Conservation (phyloP, 2,797 vertebrate genomes). For the Chaetophractus vellerosus region DNA sequence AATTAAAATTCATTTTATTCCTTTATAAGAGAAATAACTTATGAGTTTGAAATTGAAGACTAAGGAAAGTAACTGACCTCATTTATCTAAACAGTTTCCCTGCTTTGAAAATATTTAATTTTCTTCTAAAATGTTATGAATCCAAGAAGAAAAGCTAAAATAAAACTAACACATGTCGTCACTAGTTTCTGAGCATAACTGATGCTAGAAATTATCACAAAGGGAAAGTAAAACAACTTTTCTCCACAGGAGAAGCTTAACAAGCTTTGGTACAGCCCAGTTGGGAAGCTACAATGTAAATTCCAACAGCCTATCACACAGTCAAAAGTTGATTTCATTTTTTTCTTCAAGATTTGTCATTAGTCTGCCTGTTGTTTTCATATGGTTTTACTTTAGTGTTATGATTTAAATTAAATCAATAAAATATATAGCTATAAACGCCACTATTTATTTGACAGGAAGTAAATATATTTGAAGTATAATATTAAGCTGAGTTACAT, state of each 20-base stretch:
- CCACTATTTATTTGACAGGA: background rate
- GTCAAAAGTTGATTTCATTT: conserved; percentile 29
- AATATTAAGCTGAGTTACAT: background rate
- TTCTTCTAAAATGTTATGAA: conserved; percentile 67
- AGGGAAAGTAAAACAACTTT: conserved; percentile 56
- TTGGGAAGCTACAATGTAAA: conserved; percentile 49
- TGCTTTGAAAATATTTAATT: conserved; percentile 78
- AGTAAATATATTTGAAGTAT: conserved; percentile 1
- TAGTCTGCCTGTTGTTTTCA: conserved; percentile 3
- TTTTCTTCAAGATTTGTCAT: background rate
- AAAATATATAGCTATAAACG: conserved; percentile 15
- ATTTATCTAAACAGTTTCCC: conserved; percentile 79
- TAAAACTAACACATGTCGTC: conserved; percentile 60
- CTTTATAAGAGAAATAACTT: conserved; percentile 76
- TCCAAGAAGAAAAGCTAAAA: conserved; percentile 57
- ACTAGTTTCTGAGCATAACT: conserved; percentile 28
- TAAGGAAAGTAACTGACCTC: conserved; percentile 25
- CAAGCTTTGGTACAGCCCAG: conserved; percentile 2
- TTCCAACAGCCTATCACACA: background rate
- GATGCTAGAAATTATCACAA: conserved; percentile 50
- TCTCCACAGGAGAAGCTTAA: background rate
- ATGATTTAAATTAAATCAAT: conserved; percentile 23
- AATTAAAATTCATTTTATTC: conserved; percentile 45
- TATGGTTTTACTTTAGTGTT: conserved; percentile 12
- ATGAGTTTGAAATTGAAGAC: conserved; percentile 71